Evolutionary conservation across 2,797 vertebrate genomes (phyloP).

Genomic region (Poecile montanus): DNA sequence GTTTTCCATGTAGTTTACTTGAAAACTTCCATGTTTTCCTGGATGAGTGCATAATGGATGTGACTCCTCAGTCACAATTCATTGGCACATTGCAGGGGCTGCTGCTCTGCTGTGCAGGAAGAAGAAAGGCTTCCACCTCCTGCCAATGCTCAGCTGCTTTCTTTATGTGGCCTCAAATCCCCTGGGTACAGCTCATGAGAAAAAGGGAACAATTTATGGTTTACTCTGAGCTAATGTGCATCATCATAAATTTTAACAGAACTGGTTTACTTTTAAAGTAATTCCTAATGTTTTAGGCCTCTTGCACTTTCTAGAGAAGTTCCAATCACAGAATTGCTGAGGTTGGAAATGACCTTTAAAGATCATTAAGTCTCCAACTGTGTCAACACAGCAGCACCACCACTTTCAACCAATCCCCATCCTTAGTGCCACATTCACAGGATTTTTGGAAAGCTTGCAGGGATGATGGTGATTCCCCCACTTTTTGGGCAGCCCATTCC

Average conservation of each 20-base stretch:
- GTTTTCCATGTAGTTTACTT: not conserved
- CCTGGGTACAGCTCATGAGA: not conserved
- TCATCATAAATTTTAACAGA: not conserved
- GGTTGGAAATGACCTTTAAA: not conserved
- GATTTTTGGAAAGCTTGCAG: not conserved
- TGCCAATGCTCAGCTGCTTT: not conserved
- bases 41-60: not conserved
- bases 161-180: not conserved
- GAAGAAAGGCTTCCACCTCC: not conserved
- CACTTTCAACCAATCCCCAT: accelerated
- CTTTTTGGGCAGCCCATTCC: not conserved
- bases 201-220: not conserved
- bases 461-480: not conserved
- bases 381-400: not conserved
- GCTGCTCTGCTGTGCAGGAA: not conserved
- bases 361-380: not conserved
- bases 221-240: not conserved
- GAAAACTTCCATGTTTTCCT: not conserved
- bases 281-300: not conserved
- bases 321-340: not conserved
- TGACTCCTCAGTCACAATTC: not conserved
- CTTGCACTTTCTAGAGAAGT: not conserved
- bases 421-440: not conserved
- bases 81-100: not conserved
- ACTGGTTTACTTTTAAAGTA: not conserved